Base-by-base conservation (phyloP, 1,140 invertebrate genomes). In the Heliconius congener region DNA sequence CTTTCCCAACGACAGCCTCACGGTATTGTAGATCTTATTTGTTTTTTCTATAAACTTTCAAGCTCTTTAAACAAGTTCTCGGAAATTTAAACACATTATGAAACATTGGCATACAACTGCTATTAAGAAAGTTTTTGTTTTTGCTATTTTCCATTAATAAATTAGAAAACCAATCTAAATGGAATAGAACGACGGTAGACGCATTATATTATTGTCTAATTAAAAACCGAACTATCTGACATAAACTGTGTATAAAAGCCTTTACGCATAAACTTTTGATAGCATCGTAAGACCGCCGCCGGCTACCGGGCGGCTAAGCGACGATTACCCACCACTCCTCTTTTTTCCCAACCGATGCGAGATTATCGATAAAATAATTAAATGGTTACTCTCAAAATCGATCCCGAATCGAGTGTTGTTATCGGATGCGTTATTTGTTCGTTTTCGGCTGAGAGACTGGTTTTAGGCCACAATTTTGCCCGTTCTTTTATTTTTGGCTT, bases 301-400 rank as follows among this genome's bases (percentile, higher is more conserved):
- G 71, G 71, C 71, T 72, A 72, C 71, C 71, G 71, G 71, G 71
- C 71, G 86, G 87, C 85, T 92, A 91, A 93, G 93, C 91, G 91
- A 90, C 91, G 91, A 93, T 94, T 93, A 93, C 91, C 86, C 84
- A 77, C 77, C 81, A 78, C 86, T 91, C 87, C 46, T 94, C 88
- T 93, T 94, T 88, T 92, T 92, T 87, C 81, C 81, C 85, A 84
- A 71, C 84, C 83, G 86, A 90, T 88, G 88, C 90, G 81, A 94
- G 91, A 94, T 94, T 93, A 94, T 92, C 93, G 93, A 94, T 94
- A 93, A 93, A 93, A 94, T 94, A 94, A 94, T 94, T 94, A 94
- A 94, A 94, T 93, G 93, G 91, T 94, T 93, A 93, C 90, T 93
- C 91, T 91, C 91, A 84, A 94, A 94, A 94, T 94, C 93, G 93